These are phyloP conservation scores for Serranus cabrilla DNA, from an alignment of 2,797 vertebrate species.

Conservation along the genomic window DNA sequence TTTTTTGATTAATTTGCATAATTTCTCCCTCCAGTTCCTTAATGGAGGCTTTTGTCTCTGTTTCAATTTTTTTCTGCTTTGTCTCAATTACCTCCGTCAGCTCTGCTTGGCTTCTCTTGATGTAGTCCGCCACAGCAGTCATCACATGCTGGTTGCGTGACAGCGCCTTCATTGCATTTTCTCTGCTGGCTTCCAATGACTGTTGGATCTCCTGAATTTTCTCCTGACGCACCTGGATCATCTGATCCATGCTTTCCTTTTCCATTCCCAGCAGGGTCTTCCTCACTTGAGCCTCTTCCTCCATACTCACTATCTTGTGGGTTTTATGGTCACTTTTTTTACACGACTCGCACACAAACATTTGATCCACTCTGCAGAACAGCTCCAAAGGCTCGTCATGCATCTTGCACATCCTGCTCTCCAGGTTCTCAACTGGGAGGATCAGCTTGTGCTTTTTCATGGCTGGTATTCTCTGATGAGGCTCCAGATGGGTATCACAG, in stretches of 20 bases:
- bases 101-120: constrained; percentile 63
- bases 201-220: constrained; percentile 52
- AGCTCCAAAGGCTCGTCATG: constrained; percentile 66
- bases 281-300: constrained; percentile 58
- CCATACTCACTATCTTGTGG: constrained; percentile 55
- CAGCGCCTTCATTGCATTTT: constrained; percentile 18
- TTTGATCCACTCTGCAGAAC: constrained; percentile 70
- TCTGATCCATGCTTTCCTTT: constrained; percentile 1
- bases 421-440: constrained; percentile 60
- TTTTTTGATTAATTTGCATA: constrained; percentile 47
- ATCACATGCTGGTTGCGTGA: constrained; percentile 35
- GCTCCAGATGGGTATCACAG: constrained; percentile 73
- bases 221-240: constrained; percentile 48
- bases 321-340: constrained; percentile 52
- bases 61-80: constrained; percentile 51
- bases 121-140: constrained; percentile 48
- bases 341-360: constrained; percentile 68
- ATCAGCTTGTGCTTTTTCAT: constrained; percentile 80
- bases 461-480: constrained; percentile 55
- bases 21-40: constrained; percentile 67
- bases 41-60: constrained; percentile 45
- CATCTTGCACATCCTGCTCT: constrained; percentile 66
- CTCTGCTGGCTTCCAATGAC: constrained; percentile 20
- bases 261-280: constrained; percentile 26
- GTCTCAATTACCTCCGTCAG: constrained; percentile 57